These are phyloP conservation scores for Dermolepida albohirtum DNA, from an alignment of 2,888 invertebrate genomes.

Conservation along the genomic window DNA sequence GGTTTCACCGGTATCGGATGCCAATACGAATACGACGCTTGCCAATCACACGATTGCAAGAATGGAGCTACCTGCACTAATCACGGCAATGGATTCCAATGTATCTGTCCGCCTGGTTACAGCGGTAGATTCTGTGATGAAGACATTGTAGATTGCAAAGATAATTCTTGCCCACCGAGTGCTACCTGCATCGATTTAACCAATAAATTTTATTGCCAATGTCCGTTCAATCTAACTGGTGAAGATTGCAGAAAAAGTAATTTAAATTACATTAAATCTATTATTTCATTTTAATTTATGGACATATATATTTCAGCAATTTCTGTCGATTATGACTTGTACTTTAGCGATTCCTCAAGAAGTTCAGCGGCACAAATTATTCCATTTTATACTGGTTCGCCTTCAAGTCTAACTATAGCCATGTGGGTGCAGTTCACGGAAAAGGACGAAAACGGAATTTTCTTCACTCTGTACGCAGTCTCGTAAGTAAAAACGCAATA, in stretches of 20 bases:
- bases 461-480: conserved; percentile 93
- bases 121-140: conserved; percentile 87
- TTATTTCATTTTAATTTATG: conserved; percentile 39
- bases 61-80: conserved; percentile 94
- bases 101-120: conserved; percentile 85
- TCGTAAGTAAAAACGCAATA: conserved; percentile 68
- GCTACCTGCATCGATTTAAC: conserved; percentile 93
- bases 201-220: conserved; percentile 93
- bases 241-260: conserved; percentile 95
- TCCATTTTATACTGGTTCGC: conserved; percentile 85
- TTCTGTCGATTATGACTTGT: conserved; percentile 97
- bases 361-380: conserved; percentile 94
- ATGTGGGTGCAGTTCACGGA: conserved; percentile 97
- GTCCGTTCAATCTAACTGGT: conserved; percentile 96
- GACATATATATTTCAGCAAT: conserved; percentile 74
- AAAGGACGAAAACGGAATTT: conserved; percentile 91
- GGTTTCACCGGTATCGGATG: conserved; percentile 88
- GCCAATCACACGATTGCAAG: conserved; percentile 88
- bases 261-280: conserved; percentile 27
- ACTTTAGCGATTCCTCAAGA: conserved; percentile 91
- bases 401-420: conserved; percentile 86
- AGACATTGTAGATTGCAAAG: conserved; percentile 91
- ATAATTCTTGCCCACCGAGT: conserved; percentile 93
- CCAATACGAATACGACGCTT: conserved; percentile 94
- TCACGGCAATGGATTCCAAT: conserved; percentile 86